Conservation (phyloP, 1,140 invertebrate species). For the Drosophila nigrodunni region DNA sequence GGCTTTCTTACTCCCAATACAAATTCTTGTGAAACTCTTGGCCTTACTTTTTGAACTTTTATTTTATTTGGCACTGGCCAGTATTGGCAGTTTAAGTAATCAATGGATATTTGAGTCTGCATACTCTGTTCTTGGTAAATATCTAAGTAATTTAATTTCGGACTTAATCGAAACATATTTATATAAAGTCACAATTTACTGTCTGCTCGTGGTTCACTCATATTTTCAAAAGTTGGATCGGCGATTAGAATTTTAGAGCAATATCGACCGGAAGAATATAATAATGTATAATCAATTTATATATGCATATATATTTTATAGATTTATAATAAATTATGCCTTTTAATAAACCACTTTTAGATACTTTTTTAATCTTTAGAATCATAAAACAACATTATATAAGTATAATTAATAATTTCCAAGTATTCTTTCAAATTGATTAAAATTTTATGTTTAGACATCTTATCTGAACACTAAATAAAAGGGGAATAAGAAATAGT, state of each 20-base stretch:
- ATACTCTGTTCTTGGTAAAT: slow-evolving; percentile 40
- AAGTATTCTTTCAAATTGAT: too few species aligned
- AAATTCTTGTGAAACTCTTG: slow-evolving; percentile 34
- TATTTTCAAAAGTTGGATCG: slow-evolving; percentile 19
- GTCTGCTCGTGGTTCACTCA: slow-evolving; percentile 5
- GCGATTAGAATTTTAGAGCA: neutral
- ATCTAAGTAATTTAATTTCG: neutral
- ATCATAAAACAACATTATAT: too few species aligned
- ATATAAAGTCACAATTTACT: neutral
- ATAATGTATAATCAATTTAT: too few species aligned
- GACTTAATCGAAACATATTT: neutral
- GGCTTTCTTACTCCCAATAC: slow-evolving; percentile 35
- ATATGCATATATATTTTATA: too few species aligned
- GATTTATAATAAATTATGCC: too few species aligned
- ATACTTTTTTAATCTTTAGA: too few species aligned
- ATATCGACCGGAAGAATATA: too few species aligned
- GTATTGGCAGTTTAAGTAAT: neutral
- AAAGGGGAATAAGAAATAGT: too few species aligned
- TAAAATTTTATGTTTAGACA: too few species aligned
- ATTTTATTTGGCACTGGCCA: slow-evolving; percentile 29
- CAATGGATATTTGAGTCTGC: neutral
- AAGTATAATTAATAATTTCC: too few species aligned
- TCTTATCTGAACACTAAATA: too few species aligned
- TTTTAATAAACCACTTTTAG: too few species aligned
- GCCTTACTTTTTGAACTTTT: slow-evolving; percentile 43